Conservation (phyloP, 2,113 vertebrate species). For the Archocentrus centrarchus region DNA sequence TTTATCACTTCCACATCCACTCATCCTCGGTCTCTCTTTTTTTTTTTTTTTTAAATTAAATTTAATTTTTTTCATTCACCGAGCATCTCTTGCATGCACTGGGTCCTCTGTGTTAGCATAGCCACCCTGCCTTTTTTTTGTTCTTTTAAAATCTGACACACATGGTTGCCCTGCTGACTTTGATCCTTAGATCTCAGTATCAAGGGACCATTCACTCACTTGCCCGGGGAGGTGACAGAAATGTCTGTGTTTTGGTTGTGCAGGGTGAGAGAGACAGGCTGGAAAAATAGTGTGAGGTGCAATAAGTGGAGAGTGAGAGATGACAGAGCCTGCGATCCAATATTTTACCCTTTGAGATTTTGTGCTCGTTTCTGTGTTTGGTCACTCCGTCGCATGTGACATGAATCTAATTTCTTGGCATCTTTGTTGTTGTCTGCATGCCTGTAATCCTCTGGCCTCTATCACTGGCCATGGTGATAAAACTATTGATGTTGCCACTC, state of each 20-base stretch:
- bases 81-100: conserved; percentile 21
- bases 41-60: neutral
- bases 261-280: conserved; percentile 37
- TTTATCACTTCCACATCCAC: conserved; percentile 6
- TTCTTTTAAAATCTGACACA: conserved; percentile 42
- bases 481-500: conserved; percentile 55
- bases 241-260: conserved; percentile 72
- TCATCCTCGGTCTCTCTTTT: conserved; percentile 27
- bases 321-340: conserved; percentile 66
- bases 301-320: conserved; percentile 67
- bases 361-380: conserved; percentile 44
- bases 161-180: conserved; percentile 71
- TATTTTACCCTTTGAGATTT: conserved; percentile 57
- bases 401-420: conserved; percentile 58
- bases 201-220: conserved; percentile 67
- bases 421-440: conserved; percentile 48
- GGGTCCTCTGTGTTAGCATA: conserved; percentile 40
- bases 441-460: conserved; percentile 46
- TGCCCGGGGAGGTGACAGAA: conserved; percentile 69
- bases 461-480: conserved; percentile 27
- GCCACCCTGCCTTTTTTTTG: neutral
- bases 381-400: conserved; percentile 50
- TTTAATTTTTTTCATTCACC: neutral
- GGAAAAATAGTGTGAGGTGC: conserved; percentile 38
- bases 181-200: conserved; percentile 73